Percentiles rank a stretch among this genome's conserved stretches.
These are phyloP conservation scores for Hyposoter dolosus DNA, from an alignment of 2,888 invertebrate genomes.

Conservation along the genomic window DNA sequence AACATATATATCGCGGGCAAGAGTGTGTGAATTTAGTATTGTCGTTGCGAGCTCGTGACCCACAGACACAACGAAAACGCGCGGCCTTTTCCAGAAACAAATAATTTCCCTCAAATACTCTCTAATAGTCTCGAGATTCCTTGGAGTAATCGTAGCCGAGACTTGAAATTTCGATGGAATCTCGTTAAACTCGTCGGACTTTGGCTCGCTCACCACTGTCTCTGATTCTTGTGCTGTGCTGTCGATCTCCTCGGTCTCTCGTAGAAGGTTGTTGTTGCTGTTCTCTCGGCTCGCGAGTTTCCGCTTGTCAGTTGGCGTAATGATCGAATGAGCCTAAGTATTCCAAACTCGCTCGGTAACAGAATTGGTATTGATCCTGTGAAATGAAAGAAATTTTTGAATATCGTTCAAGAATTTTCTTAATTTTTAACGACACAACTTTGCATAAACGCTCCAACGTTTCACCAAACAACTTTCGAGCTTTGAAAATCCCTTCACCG, in stretches of 20 bases:
- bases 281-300: slow-evolving; percentile 81
- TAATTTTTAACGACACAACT: background rate
- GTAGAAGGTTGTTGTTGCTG: slow-evolving; percentile 26
- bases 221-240: slow-evolving; percentile 72
- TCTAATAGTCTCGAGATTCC: background rate
- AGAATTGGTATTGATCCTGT: slow-evolving; percentile 99
- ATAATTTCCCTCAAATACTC: slow-evolving; percentile 34
- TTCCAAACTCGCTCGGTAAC: slow-evolving; percentile 99
- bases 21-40: slow-evolving; percentile 61
- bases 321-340: slow-evolving; percentile 99
- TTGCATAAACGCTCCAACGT: too few relatives aligned
- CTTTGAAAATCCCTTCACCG: too few relatives aligned
- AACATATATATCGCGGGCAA: slow-evolving; percentile 39
- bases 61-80: slow-evolving; percentile 55
- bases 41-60: slow-evolving; percentile 71
- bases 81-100: slow-evolving; percentile 44
- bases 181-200: slow-evolving; percentile 81
- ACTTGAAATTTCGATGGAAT: slow-evolving; percentile 4
- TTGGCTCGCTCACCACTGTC: slow-evolving; percentile 82
- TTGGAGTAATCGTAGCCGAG: background rate
- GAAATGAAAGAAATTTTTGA: slow-evolving; percentile 57
- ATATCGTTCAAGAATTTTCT: background rate
- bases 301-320: slow-evolving; percentile 92
- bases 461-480: too few relatives aligned
- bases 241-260: slow-evolving; percentile 80